Base-by-base conservation (phyloP, 2,888 invertebrate species). In the Lissonota sp. region DNA sequence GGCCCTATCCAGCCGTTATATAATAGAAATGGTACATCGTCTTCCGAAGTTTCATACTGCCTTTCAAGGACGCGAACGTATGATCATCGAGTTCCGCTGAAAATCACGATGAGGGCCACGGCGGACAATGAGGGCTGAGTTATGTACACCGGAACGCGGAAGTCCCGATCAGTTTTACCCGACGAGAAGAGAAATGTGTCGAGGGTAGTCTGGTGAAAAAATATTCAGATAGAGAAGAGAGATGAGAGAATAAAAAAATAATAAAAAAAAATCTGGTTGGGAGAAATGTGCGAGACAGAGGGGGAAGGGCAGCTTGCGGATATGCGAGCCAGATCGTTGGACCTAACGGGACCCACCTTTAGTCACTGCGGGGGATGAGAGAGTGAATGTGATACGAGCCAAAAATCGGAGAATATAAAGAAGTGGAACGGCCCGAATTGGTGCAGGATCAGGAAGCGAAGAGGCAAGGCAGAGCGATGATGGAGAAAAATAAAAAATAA, bases 311-410 rank as follows among this genome's bases (percentile, higher is more conserved):
- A 79, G 79, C 70, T 83, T 79, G 83, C 77, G 67, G 83, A 80
- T 71, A 74, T 55, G 63, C 44, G 14, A 58, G 66, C 39, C n/a
- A 7, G 12, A n/a, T 44, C 53, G 53, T 39, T 75, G 63, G 57
- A 71, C 76, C 80, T 79, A 83, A 83, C 81, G 83, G 81, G 76
- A 83, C 44, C 67, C 42, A 42, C 67, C 69, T 71, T 60, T 44
- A 66, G 67, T 63, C 40, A 66, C 79, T 67, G 66, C 76, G 79
- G 73, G 70, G 72, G 73, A 77, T 79, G 69, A n/a, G 46, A 16
- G 57, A 62, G 62, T 51, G 62, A 69, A 58, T 53, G 51, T 62
- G 40, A 14, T 46, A 0, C 16, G 10, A n/a, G 40, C 46, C 69
- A 37, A 44, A 51, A 76, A 51, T 44, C 44, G 12, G 42, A 58